Conservation (phyloP, 37 sponge, comb jelly and placozoan genomes). For the Haliclona indistincta region DNA sequence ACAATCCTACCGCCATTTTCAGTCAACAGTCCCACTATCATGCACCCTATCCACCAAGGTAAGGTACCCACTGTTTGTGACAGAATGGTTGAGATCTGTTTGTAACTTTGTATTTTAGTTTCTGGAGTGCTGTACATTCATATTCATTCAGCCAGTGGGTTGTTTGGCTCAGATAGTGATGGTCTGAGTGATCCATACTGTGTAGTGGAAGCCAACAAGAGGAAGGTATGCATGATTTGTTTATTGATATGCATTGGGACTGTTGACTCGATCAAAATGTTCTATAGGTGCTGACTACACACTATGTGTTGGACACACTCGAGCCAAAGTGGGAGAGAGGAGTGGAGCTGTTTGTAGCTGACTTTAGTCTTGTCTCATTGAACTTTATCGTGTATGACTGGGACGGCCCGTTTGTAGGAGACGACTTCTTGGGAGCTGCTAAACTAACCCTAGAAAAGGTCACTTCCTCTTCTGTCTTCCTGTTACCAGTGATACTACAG, state of each 20-base stretch:
- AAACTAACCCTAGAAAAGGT: slow-evolving; percentile 22
- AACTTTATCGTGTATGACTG: slow-evolving; percentile 59
- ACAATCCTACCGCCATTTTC: slow-evolving; percentile 34
- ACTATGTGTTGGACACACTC: slow-evolving; percentile 34
- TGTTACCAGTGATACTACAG: no score
- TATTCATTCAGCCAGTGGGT: slow-evolving; percentile 33
- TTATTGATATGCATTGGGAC: no score
- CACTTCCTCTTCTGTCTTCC: background rate
- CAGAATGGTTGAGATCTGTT: background rate
- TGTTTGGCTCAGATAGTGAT: slow-evolving; percentile 20
- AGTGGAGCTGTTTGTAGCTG: slow-evolving; percentile 46
- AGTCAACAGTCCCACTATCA: background rate
- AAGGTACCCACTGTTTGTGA: no score
- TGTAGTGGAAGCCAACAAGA: slow-evolving; percentile 36
- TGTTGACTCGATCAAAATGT: no score
- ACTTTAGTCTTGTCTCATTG: slow-evolving; percentile 41
- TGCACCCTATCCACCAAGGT: background rate
- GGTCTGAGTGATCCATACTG: slow-evolving; percentile 67
- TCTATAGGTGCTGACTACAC: slow-evolving; percentile 41
- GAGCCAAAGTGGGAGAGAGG: slow-evolving; percentile 55
- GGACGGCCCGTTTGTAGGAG: slow-evolving; percentile 57
- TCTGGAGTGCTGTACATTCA: slow-evolving; percentile 55
- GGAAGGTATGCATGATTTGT: slow-evolving; percentile 22
- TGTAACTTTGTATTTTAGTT: slow-evolving; percentile 11
- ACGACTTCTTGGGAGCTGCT: slow-evolving; percentile 47